Percentiles rank a stretch among this genome's conserved stretches.
Evolutionary conservation across 2,113 vertebrate species (phyloP).

Genomic region (Sakesphorus luctuosus): DNA sequence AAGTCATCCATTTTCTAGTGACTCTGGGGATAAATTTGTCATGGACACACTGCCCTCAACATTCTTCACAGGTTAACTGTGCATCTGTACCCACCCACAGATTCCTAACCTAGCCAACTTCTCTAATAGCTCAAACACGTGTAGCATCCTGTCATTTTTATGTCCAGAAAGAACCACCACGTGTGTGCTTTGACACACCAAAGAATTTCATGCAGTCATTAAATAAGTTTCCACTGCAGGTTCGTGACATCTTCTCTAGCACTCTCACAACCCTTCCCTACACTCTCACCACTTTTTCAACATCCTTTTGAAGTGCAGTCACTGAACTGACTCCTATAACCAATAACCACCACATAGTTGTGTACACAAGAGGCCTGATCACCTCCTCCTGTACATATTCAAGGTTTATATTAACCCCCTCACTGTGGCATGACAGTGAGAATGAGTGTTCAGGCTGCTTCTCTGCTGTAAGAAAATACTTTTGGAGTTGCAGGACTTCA

Average conservation of each 20-base stretch:
- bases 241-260: not conserved
- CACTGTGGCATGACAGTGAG: not conserved
- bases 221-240: not conserved
- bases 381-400: not conserved
- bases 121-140: not conserved
- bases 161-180: not conserved
- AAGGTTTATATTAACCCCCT: not conserved
- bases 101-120: not conserved
- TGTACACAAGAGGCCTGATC: not conserved
- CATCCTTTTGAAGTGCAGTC: not conserved
- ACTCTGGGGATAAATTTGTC: not conserved
- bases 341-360: not conserved
- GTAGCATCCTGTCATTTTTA: not conserved
- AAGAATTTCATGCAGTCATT: not conserved
- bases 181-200: accelerated
- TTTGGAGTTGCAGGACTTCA: not conserved
- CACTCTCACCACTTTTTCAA: not conserved
- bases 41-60: not conserved
- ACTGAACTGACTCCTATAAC: not conserved
- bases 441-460: not conserved
- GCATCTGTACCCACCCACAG: not conserved
- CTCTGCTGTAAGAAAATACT: not conserved
- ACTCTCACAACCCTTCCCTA: not conserved
- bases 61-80: not conserved
- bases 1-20: not conserved